Evolutionary conservation across 2,888 invertebrate species (phyloP), one percentile per base, ranked within the genome.

Genomic region (Philonicus albiceps): DNA sequence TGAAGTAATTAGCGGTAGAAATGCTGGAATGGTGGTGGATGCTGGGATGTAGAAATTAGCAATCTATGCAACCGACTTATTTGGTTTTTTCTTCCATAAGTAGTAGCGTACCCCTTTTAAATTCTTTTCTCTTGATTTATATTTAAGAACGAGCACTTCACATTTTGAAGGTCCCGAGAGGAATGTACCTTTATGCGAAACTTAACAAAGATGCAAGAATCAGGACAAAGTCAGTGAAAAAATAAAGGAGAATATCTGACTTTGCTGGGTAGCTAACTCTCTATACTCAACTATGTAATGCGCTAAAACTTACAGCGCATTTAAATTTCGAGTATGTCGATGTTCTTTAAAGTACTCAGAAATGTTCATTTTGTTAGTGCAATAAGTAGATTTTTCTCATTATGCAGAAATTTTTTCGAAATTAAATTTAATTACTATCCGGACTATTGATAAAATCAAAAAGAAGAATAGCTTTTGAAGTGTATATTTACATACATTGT

Each of bases 1-100:
- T 78, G 27, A 78, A 78, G 78, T 19, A 76, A 76, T 76, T 76
- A 76, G 76, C n/a, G 43, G 43, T 49, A n/a, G 43, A 13, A 49
- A 49, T 49, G 43, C 2, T 37, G 1, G 11, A 11, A 11, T 37
- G 37, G 2, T 37, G 43, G 16, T 3, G n/a, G n/a, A 49, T 49
- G 43, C 43, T 49, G 43, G 13, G 4, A 11, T 8, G 16, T 43
- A 49, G 16, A n/a, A n/a, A 49, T 16, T 49, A n/a, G 13, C 16
- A n/a, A n/a, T n/a, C n/a, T 43, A 37, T 13, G 40, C 13, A 43
- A 8, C 78, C 11, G 3, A 43, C 16, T 13, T 43, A 22, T 8
- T 22, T 13, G n/a, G n/a, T 13, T 49, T 78, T 37, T 43, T 76
- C 22, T 43, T 27, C 43, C 11, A 0, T 27, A 5, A 27, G 13